These are phyloP conservation scores for Diceros bicornis DNA, from an alignment of 2,797 vertebrate genomes.

Conservation along the genomic window DNA sequence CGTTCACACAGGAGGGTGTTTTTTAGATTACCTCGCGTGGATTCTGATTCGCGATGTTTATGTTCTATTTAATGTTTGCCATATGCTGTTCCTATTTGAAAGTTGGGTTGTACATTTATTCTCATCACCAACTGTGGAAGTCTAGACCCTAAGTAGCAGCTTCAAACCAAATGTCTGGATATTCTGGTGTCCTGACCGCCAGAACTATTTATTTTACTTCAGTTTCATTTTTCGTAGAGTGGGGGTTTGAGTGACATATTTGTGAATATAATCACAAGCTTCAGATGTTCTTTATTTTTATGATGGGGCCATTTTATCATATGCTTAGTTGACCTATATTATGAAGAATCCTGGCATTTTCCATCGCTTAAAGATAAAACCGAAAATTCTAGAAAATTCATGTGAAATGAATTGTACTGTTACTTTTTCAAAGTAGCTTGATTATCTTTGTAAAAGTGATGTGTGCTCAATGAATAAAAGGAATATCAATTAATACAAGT, in stretches of 20 bases:
- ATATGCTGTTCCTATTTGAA: constrained; percentile 70
- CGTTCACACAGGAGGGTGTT: constrained; percentile 6
- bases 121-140: constrained; percentile 78
- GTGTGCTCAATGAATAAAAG: background rate
- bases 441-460: constrained; percentile 21
- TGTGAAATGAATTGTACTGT: constrained; percentile 26
- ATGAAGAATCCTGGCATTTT: constrained; percentile 36
- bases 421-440: constrained; percentile 21
- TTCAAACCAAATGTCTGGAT: constrained; percentile 75
- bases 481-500: background rate
- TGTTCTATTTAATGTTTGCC: constrained; percentile 80
- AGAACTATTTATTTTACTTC: constrained; percentile 70
- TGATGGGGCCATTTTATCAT: background rate
- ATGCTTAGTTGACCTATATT: constrained; percentile 37
- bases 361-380: constrained; percentile 38
- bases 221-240: constrained; percentile 65
- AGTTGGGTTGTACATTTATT: constrained; percentile 62
- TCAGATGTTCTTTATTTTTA: constrained; percentile 63
- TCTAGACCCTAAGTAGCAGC: constrained; percentile 69
- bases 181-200: constrained; percentile 11
- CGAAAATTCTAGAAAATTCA: constrained; percentile 52
- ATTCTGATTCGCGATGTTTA: constrained; percentile 78
- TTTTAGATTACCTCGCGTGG: constrained; percentile 73
- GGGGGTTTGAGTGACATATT: constrained; percentile 41
- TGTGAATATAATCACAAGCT: constrained; percentile 36